Base-by-base conservation (phyloP, 2,113 vertebrate genomes). In the Ammodytes dubius region DNA sequence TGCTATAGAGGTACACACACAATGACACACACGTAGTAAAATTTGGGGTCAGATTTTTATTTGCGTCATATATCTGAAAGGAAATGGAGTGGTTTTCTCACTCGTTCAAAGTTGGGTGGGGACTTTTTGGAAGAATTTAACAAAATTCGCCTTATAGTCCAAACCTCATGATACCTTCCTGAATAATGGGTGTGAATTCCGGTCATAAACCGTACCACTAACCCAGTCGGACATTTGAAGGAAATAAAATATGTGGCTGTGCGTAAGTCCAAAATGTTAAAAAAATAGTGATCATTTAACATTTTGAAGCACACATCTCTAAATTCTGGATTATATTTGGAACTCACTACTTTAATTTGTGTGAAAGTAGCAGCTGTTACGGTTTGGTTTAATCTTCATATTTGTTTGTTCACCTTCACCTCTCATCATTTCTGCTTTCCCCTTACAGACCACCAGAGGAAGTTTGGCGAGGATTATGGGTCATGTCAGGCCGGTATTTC, bases 1-100 rank as follows among this genome's bases (percentile, higher is more conserved):
- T 99, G 98, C 82, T 98, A 98, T 87, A 94, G 65, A 95, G 96
- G 98, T 99, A 95, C 15, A 77, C 6, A 42, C 19, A 70, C 14
- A n/a, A n/a, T n/a, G n/a, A 54, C 45, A 40, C 46, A 39, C 7
- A 12, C 13, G 6, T 57, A 27, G 27, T 27, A 27, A 27, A 27
- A 27, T 27, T 27, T 27, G 27, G 27, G 27, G 27, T 27, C 27
- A 27, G 27, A 27, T 27, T 27, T 27, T 27, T 27, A 27, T 27
- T 27, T 27, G 27, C 27, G 27, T 27, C 27, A 27, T 27, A 27
- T 27, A 27, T 27, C 14, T 60, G 37, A n/a, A 63, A 42, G 3
- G 6, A 42, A n/a, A 17, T 53, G 1, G 19, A 54, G 50, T 49
- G 47, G 47, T 49, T 49, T 5, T 27, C 27, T 27, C 27, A 27